Evolutionary conservation across 2,888 invertebrate species (phyloP).

Genomic region (Melieria picta): DNA sequence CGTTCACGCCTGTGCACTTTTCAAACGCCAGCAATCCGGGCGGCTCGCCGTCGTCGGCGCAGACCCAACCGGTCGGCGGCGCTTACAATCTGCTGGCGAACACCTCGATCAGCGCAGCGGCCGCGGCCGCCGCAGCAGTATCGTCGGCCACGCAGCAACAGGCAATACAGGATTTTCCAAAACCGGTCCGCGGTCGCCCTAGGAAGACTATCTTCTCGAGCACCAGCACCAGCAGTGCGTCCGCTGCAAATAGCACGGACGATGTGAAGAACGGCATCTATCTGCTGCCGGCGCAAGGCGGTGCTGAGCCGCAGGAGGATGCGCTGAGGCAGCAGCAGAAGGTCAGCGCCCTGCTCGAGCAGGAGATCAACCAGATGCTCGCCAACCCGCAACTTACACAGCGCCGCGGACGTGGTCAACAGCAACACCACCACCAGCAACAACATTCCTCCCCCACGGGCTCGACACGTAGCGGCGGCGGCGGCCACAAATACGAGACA

Average conservation of each 20-base stretch:
- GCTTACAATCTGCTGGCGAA: constrained; percentile 46
- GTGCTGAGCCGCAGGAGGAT: constrained; percentile 50
- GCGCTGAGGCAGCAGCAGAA: constrained; percentile 58
- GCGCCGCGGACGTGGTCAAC: constrained; percentile 61
- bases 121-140: constrained; percentile 48
- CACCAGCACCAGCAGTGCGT: constrained; percentile 10
- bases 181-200: constrained; percentile 65
- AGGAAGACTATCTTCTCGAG: constrained; percentile 54
- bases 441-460: constrained; percentile 55
- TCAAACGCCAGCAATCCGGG: constrained; percentile 33
- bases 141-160: constrained; percentile 47
- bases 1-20: constrained; percentile 65
- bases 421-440: constrained; percentile 61
- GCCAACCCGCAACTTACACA: constrained; percentile 51
- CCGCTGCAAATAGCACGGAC: constrained; percentile 29
- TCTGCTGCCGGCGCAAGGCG: constrained; percentile 32
- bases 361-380: constrained; percentile 65
- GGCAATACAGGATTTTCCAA: constrained; percentile 62
- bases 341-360: constrained; percentile 62
- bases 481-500: constrained; percentile 63
- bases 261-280: constrained; percentile 28
- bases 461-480: constrained; percentile 51
- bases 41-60: constrained; percentile 44
- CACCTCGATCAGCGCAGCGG: constrained; percentile 44
- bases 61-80: constrained; percentile 39